These are phyloP conservation scores for Synergus laeviventris DNA, from an alignment of 2,888 invertebrate genomes.

Conservation along the genomic window DNA sequence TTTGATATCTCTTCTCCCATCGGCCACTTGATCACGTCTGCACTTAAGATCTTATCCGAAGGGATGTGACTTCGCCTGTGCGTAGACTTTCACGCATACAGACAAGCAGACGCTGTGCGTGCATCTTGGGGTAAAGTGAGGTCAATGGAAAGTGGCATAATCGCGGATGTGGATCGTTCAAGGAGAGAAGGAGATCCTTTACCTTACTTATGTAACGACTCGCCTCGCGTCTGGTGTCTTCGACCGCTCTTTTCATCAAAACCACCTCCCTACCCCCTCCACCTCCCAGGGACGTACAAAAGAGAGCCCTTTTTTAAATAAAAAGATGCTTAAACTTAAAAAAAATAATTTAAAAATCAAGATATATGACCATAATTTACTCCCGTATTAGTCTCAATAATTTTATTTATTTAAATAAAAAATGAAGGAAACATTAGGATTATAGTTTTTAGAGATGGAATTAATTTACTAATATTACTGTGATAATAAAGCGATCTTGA, in stretches of 20 bases:
- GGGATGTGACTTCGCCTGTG: not conserved
- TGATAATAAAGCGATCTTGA: too few species aligned
- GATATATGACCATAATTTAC: too few species aligned
- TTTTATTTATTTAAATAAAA: too few species aligned
- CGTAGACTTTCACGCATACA: slow-evolving; percentile 3
- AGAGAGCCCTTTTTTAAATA: not conserved
- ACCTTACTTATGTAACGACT: slow-evolving; percentile 71
- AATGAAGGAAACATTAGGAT: too few species aligned
- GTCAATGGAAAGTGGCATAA: slow-evolving; percentile 73
- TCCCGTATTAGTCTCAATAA: too few species aligned
- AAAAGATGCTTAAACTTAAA: too few species aligned
- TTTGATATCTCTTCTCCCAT: not conserved
- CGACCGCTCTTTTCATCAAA: slow-evolving; percentile 59
- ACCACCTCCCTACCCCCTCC: not conserved
- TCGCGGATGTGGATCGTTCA: slow-evolving; percentile 71
- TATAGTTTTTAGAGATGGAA: too few species aligned
- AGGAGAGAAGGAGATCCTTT: slow-evolving; percentile 68
- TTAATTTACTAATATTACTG: too few species aligned
- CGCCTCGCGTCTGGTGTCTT: slow-evolving; percentile 68
- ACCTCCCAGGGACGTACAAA: not conserved
- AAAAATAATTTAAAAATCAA: too few species aligned
- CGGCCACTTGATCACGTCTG: not conserved
- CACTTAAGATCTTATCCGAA: not conserved
- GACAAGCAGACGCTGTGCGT: not conserved
- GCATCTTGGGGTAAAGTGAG: slow-evolving; percentile 58